Evolutionary conservation across 2,888 invertebrate genomes (phyloP), one percentile per base, ranked within the genome.

Genomic region (Agonopterix heracliana): DNA sequence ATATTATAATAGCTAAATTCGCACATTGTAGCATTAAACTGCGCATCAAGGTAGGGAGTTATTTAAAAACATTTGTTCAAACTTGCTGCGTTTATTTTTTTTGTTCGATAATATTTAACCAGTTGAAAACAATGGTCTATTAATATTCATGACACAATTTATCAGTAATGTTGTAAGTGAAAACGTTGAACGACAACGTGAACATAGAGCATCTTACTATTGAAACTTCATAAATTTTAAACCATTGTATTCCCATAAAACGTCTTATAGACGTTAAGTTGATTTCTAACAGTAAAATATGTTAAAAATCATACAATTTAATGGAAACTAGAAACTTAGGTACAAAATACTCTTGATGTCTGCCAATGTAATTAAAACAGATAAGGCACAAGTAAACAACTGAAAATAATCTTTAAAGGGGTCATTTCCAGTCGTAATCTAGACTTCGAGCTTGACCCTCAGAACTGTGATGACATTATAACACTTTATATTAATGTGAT

Each of bases 141-240:
- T 71, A 74, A 75, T 80, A 80, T 66, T 66, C 66, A 63, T 78
- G 77, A 79, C 68, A 76, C 66, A 71, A 61, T 73, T 69, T 59
- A 55, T 57, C 59, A 59, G 56, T 54, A 56, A 64, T 63, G 55
- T 52, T 54, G 47, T 51, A 3, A 26, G 26, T 26, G 26, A 26
- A 26, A 26, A 26, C 7, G 26, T 26, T 26, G 26, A 26, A 26
- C 26, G 7, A 26, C 26, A 26, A 26, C 5, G 5, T 26, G 5
- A 26, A 26, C 26, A 26, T 26, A 26, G 26, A 3, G 26, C 26
- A 26, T 5, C 5, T 26, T 26, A 26, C 26, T 26, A 26, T 26
- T 26, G 26, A 26, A 26, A 26, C 26, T 26, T 26, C 5, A 5
- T 26, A 26, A 26, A 26, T 5, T 26, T 26, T 26, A 7, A 26